Evolutionary conservation across 2,888 invertebrate genomes (phyloP).

Genomic region (Deilephila porcellus): DNA sequence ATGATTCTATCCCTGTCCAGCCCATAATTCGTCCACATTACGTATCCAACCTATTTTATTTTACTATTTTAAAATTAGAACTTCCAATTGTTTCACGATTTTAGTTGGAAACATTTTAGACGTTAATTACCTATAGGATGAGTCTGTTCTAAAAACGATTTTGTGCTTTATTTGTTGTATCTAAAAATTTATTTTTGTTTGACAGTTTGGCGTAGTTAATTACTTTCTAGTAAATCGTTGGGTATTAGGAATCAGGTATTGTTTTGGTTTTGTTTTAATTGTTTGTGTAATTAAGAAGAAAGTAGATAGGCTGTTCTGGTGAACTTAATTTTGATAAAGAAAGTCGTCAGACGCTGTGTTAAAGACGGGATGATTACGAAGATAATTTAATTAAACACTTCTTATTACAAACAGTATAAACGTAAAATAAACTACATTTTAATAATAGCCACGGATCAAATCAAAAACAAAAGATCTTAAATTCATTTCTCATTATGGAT

Average conservation of each 20-base stretch:
- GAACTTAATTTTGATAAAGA: not conserved
- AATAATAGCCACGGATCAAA: too few relatives aligned
- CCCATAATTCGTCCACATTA: slow-evolving; percentile 37
- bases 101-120: slow-evolving; percentile 32
- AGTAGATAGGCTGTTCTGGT: slow-evolving; percentile 1
- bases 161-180: not conserved
- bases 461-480: too few relatives aligned
- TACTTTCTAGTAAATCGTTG: slow-evolving; percentile 26
- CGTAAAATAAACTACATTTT: too few relatives aligned
- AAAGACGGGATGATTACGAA: not conserved
- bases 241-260: slow-evolving; percentile 24
- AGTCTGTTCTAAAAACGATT: slow-evolving; percentile 2
- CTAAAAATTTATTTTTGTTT: slow-evolving; percentile 1
- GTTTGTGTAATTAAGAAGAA: slow-evolving; percentile 24
- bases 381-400: not conserved
- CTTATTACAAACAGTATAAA: too few relatives aligned
- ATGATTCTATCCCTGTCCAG: slow-evolving; percentile 30
- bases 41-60: slow-evolving; percentile 46
- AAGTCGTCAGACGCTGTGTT: not conserved
- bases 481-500: too few relatives aligned
- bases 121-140: slow-evolving; percentile 30
- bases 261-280: slow-evolving; percentile 6
- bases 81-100: slow-evolving; percentile 33
- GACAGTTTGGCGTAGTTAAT: slow-evolving; percentile 5
- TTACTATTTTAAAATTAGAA: slow-evolving; percentile 48